Evolutionary conservation across 1,140 invertebrate genomes (phyloP).

Genomic region (Ruditapes philippinarum): DNA sequence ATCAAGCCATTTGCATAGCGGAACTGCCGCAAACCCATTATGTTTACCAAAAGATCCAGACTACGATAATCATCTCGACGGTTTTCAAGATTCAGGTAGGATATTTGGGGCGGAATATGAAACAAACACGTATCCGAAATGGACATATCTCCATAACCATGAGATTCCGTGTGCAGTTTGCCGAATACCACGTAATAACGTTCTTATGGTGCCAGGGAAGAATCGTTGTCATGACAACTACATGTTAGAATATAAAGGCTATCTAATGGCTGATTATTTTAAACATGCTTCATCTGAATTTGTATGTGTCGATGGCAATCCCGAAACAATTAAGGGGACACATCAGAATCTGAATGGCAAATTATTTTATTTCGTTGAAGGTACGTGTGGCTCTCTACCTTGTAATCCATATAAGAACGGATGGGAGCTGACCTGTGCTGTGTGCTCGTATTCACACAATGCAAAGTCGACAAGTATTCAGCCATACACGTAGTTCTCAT

Average conservation of each 20-base stretch:
- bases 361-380: conserved; percentile 70
- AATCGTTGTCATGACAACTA: conserved; percentile 65
- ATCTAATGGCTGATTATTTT: conserved; percentile 66
- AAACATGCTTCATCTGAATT: conserved; percentile 37
- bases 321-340: conserved; percentile 49
- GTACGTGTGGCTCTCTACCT: conserved; percentile 64
- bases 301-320: conserved; percentile 69
- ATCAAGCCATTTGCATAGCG: conserved; percentile 9
- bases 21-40: conserved; percentile 50
- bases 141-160: conserved; percentile 34
- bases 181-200: not conserved
- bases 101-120: conserved; percentile 74
- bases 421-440: conserved; percentile 72
- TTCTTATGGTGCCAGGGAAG: conserved; percentile 72
- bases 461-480: not conserved
- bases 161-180: conserved; percentile 73
- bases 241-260: conserved; percentile 71
- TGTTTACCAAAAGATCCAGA: conserved; percentile 55
- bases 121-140: conserved; percentile 88
- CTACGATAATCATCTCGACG: not conserved
- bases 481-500: no score
- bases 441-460: conserved; percentile 59
- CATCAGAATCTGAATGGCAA: conserved; percentile 42
- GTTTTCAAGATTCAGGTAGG: not conserved
- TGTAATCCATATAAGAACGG: conserved; percentile 71